Percentiles rank a stretch among this genome's conserved stretches.
Conservation (phyloP, 2,113 vertebrate species). For the Hyla sarda region DNA sequence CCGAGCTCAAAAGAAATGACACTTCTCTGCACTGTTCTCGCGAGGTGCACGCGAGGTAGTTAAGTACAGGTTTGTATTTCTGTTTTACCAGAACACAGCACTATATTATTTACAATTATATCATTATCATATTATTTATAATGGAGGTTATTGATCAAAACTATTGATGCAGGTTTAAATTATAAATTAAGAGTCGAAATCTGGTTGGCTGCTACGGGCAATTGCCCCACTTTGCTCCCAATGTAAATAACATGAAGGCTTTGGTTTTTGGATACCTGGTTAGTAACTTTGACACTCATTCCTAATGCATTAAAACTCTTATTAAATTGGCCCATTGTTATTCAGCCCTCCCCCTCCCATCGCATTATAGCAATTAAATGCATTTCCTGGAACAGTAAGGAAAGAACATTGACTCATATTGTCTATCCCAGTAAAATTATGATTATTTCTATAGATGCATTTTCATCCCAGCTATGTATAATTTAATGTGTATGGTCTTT, state of each 20-base stretch:
- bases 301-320: neutral
- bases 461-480: neutral
- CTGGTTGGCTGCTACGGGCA: no score
- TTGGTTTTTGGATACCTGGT: neutral
- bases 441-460: conserved; percentile 15
- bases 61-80: no score
- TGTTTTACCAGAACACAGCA: no score
- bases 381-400: neutral
- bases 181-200: no score
- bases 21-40: no score
- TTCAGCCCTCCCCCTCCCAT: neutral
- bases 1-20: no score
- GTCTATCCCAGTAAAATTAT: conserved; percentile 28
- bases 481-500: neutral
- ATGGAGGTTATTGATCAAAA: no score
- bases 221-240: no score
- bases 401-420: neutral
- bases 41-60: no score
- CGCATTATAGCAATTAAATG: conserved; percentile 9
- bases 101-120: no score
- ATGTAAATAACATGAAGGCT: neutral
- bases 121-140: no score
- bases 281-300: neutral
- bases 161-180: no score
- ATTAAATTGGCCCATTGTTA: neutral